Evolutionary conservation across 2,797 vertebrate species (phyloP).

Genomic region (Mus caroli): DNA sequence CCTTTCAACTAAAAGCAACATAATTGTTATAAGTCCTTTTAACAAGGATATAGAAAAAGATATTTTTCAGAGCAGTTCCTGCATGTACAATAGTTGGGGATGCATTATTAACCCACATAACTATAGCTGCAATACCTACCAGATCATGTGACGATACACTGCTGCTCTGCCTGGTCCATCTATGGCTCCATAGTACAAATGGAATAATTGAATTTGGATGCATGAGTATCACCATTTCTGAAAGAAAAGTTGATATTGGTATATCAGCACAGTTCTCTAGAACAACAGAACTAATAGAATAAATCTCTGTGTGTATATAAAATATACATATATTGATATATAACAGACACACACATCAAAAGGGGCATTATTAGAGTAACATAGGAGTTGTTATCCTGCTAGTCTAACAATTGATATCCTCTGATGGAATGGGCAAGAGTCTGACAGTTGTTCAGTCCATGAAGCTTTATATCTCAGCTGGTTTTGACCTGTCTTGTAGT

Average conservation of each 20-base stretch:
- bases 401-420: not conserved
- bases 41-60: not conserved
- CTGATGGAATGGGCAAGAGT: not conserved
- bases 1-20: not conserved
- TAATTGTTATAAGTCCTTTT: not conserved
- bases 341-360: not conserved
- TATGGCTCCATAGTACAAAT: not conserved
- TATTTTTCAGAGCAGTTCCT: not conserved
- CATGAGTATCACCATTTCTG: not conserved
- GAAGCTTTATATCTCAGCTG: no score
- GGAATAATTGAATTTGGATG: not conserved
- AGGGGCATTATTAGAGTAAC: not conserved
- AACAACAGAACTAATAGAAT: not conserved
- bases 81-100: not conserved
- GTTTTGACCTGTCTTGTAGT: not conserved
- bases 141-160: not conserved
- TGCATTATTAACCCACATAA: not conserved
- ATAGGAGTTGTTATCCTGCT: no score
- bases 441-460: no score
- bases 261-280: not conserved
- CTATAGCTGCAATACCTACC: not conserved
- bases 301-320: not conserved
- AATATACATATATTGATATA: not conserved
- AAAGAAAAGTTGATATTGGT: not conserved
- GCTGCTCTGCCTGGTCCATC: not conserved